These are phyloP conservation scores for Panagrolaimus sp. DNA, from an alignment of 1,140 invertebrate genomes.

Conservation along the genomic window DNA sequence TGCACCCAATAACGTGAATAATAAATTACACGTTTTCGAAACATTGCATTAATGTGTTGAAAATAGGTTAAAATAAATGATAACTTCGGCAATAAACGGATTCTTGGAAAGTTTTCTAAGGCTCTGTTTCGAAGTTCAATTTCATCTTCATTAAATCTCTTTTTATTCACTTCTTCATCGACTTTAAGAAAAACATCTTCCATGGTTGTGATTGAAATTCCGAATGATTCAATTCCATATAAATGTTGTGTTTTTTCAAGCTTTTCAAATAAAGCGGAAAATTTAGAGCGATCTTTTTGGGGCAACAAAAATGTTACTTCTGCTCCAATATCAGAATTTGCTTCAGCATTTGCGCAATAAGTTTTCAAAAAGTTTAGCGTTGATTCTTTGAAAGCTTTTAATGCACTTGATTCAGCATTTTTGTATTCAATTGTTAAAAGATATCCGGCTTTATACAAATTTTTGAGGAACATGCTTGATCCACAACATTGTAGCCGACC, in stretches of 20 bases:
- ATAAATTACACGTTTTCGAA: conserved; percentile 29
- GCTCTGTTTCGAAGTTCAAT: conserved; percentile 64
- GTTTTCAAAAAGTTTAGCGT: not conserved
- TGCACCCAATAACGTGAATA: conserved; percentile 20
- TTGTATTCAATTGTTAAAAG: conserved; percentile 54
- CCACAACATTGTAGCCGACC: conserved; percentile 67
- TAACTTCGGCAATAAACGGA: too few relatives aligned
- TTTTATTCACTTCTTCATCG: conserved; percentile 55
- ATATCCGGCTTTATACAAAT: conserved; percentile 67
- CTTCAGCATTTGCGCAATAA: not conserved
- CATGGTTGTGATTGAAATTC: conserved; percentile 18
- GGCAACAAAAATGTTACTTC: not conserved
- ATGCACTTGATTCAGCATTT: too few relatives aligned
- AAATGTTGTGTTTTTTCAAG: not conserved
- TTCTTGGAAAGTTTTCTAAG: conserved; percentile 46
- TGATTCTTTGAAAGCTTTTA: not conserved
- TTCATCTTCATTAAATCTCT: conserved; percentile 62
- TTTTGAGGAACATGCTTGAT: conserved; percentile 68
- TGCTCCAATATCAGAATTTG: conserved; percentile 13
- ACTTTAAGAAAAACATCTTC: conserved; percentile 27
- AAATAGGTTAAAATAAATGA: not conserved
- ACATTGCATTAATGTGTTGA: conserved; percentile 28
- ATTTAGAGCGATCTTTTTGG: not conserved
- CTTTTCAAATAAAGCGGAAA: conserved; percentile 21
- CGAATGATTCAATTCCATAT: conserved; percentile 17